Conservation (phyloP, 2,888 invertebrate genomes). For the Andrena praecox region DNA sequence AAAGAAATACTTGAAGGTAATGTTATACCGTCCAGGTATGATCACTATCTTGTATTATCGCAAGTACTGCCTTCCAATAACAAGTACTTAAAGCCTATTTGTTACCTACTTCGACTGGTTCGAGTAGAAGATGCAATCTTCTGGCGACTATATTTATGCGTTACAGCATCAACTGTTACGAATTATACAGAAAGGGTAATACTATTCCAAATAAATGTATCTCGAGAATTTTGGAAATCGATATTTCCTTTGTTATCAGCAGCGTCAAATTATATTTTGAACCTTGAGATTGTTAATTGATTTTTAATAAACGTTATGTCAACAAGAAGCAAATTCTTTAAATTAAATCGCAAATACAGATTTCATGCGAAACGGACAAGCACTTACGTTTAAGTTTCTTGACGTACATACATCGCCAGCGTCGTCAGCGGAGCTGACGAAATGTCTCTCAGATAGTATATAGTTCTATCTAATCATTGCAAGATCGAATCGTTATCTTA, state of each 20-base stretch:
- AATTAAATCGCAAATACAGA: background rate
- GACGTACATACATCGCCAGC: too few species aligned
- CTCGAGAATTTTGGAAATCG: constrained; percentile 9
- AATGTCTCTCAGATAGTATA: too few species aligned
- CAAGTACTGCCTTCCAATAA: constrained; percentile 28
- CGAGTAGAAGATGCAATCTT: background rate
- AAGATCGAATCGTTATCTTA: too few species aligned
- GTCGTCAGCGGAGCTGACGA: too few species aligned
- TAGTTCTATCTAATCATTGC: too few species aligned
- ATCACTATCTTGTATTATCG: constrained; percentile 17
- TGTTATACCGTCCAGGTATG: constrained; percentile 6
- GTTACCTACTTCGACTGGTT: constrained; percentile 31
- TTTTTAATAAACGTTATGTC: constrained; percentile 25
- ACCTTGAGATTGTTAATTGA: constrained; percentile 18
- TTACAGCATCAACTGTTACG: constrained; percentile 7
- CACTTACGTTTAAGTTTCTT: too few species aligned
- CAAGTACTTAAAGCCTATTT: constrained; percentile 38
- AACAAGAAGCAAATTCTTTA: background rate
- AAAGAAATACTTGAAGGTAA: constrained; percentile 12
- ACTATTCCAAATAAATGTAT: constrained; percentile 16
- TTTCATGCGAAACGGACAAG: background rate
- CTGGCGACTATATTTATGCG: constrained; percentile 7
- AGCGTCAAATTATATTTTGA: constrained; percentile 8
- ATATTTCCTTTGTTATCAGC: background rate
- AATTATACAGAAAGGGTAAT: background rate